These are phyloP conservation scores for Bombus terrestris DNA, from an alignment of 1,140 invertebrate species.

Conservation along the genomic window DNA sequence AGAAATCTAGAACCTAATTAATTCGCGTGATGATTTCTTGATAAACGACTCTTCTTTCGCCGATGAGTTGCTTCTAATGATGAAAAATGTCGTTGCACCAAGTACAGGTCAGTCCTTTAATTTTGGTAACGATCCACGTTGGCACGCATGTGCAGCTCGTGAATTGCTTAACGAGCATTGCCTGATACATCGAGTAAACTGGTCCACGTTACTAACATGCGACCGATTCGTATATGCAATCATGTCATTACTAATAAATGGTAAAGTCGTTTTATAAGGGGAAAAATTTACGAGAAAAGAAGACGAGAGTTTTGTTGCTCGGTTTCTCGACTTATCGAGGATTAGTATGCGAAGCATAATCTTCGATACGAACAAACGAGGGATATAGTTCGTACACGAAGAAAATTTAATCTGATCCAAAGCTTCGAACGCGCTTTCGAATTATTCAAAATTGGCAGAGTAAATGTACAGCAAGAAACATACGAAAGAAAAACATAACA, in stretches of 20 bases:
- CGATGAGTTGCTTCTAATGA: neutral
- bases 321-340: neutral
- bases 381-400: neutral
- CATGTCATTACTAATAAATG: neutral
- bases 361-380: neutral
- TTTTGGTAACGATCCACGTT: conserved; percentile 57
- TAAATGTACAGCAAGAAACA: neutral
- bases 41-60: neutral
- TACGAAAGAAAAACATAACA: no score
- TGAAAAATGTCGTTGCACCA: conserved; percentile 10
- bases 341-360: neutral
- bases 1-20: neutral
- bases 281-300: neutral
- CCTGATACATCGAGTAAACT: conserved; percentile 42
- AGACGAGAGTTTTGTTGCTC: neutral
- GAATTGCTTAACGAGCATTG: conserved; percentile 54
- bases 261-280: neutral
- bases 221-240: conserved; percentile 11
- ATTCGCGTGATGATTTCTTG: neutral
- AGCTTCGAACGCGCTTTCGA: neutral
- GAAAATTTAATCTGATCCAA: neutral
- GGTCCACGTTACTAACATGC: conserved; percentile 12
- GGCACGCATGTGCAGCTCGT: conserved; percentile 41
- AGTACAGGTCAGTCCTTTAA: conserved; percentile 47
- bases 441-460: neutral